Base-by-base conservation (phyloP, 2,888 invertebrate species). In the Melanostoma mellinum region DNA sequence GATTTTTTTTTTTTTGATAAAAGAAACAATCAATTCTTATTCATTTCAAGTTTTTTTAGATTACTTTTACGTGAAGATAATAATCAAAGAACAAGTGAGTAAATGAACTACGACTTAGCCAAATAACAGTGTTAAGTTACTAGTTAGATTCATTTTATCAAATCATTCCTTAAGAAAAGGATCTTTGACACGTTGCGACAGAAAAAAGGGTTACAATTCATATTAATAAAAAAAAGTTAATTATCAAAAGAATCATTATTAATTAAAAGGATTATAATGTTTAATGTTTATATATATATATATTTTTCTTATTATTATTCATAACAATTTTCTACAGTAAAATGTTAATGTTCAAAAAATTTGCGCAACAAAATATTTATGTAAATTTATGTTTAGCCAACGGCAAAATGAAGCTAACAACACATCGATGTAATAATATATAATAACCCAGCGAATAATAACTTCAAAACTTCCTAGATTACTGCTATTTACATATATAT, bases 271-370 rank as follows among this genome's bases (percentile, higher is more conserved):
- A 44, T 69, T 63, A 71, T 67, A 56, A 55, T n/a, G 75, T 56
- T 71, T 75, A 48, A 36, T 71, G 38, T 79, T 71, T 74, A 65
- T 79, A 36, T 71, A 36, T 79, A 65, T 74, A 65, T 79, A 84
- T 84, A 84, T 79, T 84, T 84, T 84, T 84, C 84, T 84, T 84
- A 84, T 84, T 84, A 84, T 84, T 79, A 75, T 68, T 79, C 67
- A 84, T 84, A 84, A 84, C 84, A 84, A 79, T 79, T 79, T 75
- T 79, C 79, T 84, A 84, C 79, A 84, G 65, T 84, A 84, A 71
- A 84, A 74, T 84, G 65, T 56, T 78, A 52, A 67, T 73, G 67
- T 58, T 56, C 44, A 68, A 82, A 73, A 61, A 68, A 73, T 63
- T 73, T 50, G 68, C 78, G 74, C 68, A 69, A 78, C 52, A 48